These are phyloP conservation scores for Drepana arcuata DNA, from an alignment of 1,140 invertebrate genomes.

Conservation along the genomic window DNA sequence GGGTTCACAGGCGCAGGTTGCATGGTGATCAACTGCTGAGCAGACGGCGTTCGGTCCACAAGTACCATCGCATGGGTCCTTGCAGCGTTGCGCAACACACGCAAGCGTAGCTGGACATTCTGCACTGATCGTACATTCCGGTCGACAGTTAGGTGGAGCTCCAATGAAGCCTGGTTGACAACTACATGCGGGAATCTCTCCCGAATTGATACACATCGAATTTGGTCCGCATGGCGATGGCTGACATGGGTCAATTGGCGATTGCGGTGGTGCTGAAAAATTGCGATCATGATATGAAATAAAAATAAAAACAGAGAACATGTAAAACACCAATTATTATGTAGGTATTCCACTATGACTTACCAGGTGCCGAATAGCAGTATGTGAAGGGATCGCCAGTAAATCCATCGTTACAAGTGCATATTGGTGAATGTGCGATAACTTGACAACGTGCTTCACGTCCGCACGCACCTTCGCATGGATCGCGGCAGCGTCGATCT, in stretches of 20 bases:
- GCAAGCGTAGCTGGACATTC: slow-evolving; percentile 81
- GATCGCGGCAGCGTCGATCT: slow-evolving; percentile 76
- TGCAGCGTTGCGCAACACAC: slow-evolving; percentile 80
- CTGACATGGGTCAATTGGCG: slow-evolving; percentile 75
- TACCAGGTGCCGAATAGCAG: slow-evolving; percentile 76
- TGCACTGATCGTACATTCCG: slow-evolving; percentile 84
- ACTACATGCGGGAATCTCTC: slow-evolving; percentile 82
- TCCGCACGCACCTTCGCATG: slow-evolving; percentile 83
- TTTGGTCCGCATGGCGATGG: slow-evolving; percentile 87
- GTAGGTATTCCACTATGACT: slow-evolving; percentile 1
- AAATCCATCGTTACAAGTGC: slow-evolving; percentile 81
- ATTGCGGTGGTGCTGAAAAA: slow-evolving; percentile 28
- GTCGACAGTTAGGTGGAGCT: slow-evolving; percentile 83
- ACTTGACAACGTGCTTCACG: slow-evolving; percentile 85
- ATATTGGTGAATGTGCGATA: slow-evolving; percentile 86
- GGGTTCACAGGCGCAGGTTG: slow-evolving; percentile 78
- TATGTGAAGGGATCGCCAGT: slow-evolving; percentile 87
- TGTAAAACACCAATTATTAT: slow-evolving; percentile 5
- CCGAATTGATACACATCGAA: slow-evolving; percentile 80
- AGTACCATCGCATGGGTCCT: slow-evolving; percentile 80
- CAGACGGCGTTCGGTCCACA: slow-evolving; percentile 78
- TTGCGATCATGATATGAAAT: background rate
- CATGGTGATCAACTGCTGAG: slow-evolving; percentile 78
- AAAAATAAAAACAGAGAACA: background rate
- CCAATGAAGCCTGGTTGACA: slow-evolving; percentile 84